Conservation (phyloP, 1,140 invertebrate species). For the Drosophila burlai region DNA sequence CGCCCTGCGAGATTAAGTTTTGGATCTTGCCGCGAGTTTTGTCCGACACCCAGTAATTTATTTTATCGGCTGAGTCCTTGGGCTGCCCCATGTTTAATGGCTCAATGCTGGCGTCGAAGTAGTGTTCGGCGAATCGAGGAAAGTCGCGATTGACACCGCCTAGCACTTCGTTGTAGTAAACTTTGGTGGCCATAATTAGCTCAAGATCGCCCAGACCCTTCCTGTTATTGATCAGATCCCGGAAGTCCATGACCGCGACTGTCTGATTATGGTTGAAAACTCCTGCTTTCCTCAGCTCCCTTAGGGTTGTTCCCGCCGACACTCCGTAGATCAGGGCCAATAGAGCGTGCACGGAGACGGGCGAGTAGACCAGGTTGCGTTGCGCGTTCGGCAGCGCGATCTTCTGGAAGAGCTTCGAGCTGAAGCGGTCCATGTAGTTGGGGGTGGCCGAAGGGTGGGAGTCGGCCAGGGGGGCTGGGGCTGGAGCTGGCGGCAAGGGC, state of each 20-base stretch:
- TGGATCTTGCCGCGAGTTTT: constrained; percentile 50
- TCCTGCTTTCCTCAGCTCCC: constrained; percentile 37
- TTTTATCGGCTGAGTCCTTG: constrained; percentile 13
- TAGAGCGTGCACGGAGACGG: constrained; percentile 66
- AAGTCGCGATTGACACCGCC: constrained; percentile 35
- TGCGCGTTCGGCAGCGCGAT: constrained; percentile 2
- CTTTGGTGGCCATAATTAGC: constrained; percentile 61
- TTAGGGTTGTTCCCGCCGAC: constrained; percentile 44
- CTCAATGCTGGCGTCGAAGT: constrained; percentile 46
- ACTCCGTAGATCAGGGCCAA: constrained; percentile 54
- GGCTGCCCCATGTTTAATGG: constrained; percentile 44
- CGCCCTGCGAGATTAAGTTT: constrained; percentile 30
- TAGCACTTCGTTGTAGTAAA: constrained; percentile 52
- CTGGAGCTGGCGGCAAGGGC: neutral
- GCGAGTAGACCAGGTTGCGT: constrained; percentile 67
- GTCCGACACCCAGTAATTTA: constrained; percentile 70
- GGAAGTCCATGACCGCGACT: constrained; percentile 32
- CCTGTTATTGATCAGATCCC: neutral
- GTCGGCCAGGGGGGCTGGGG: neutral
- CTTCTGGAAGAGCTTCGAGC: constrained; percentile 55
- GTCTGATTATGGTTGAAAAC: constrained; percentile 1
- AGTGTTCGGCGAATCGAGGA: constrained; percentile 1
- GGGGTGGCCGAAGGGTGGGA: constrained; percentile 29
- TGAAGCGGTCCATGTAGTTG: constrained; percentile 65
- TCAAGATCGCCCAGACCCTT: constrained; percentile 11